Evolutionary conservation across 2,797 vertebrate genomes (phyloP), one percentile per base, ranked within the genome.

Genomic region (Smutsia temminckii): DNA sequence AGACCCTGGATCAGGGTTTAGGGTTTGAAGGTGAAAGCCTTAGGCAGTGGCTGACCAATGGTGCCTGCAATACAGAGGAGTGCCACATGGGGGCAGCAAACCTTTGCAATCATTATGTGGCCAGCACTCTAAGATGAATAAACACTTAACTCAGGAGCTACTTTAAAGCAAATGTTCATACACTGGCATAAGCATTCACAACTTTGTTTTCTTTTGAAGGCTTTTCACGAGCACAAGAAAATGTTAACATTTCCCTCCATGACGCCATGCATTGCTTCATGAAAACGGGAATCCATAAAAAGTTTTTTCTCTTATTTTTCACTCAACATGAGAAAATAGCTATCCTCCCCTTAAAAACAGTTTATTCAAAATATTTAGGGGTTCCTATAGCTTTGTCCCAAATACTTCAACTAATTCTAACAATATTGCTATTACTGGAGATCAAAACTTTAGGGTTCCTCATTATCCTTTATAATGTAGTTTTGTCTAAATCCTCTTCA

Each of bases 231-330:
- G 13, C 32, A 84, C 23, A 64, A 75, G 64, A 64, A 95, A 93
- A 87, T 80, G 68, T 91, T 85, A 79, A 53, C 68, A 72, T 69
- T 92, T 66, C 29, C n/a, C 23, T 80, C 14, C 16, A 3, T 40
- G 37, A 66, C 85, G 29, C 32, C 29, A 37, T 63, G 42, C 12
- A 32, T 59, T 85, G 6, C 51, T 80, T 46, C 89, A 53, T 66
- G 53, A 72, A 79, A 93, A 86, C 17, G 8, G 34, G 13, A 85
- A 93, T 89, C 23, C 63, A 14, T 11, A 59, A 32, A 78, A 53
- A 94, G n/a, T 93, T 21, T 12, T 5, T 85, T 69, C 34, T 75
- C 8, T 94, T 4, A 91, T 42, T 90, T 93, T 89, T 69, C n/a
- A 69, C 3, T 86, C 69, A 94, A 5, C 84, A 51, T 72, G 61